Evolutionary conservation across 2,113 vertebrate genomes (phyloP).

Genomic region (Lathamus discolor): DNA sequence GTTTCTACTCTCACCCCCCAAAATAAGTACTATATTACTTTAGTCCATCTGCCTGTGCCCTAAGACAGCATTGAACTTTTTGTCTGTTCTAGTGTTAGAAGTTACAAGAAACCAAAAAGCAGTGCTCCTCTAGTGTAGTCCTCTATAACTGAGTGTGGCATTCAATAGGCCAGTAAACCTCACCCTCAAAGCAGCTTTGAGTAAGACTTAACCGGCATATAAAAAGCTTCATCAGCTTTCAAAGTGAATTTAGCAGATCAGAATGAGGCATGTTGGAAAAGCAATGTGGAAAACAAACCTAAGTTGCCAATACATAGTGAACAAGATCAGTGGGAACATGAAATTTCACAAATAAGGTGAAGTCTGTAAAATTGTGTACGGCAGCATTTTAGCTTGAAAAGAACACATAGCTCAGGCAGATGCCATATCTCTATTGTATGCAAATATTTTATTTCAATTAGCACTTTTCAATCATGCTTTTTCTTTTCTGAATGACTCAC

Average conservation of each 20-base stretch:
- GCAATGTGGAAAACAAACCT: neutral
- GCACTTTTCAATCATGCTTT: conserved; percentile 53
- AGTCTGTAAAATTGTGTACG: neutral
- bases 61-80: neutral
- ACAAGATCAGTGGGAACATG: neutral
- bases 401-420: neutral
- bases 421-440: conserved; percentile 27
- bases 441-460: conserved; percentile 62
- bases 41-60: neutral
- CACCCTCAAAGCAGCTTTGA: neutral
- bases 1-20: fast-evolving
- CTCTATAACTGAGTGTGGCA: fast-evolving
- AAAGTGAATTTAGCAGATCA: neutral
- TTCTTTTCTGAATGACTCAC: conserved; percentile 44
- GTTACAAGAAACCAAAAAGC: neutral
- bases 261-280: neutral
- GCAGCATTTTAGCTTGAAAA: neutral
- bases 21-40: neutral
- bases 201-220: neutral
- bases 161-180: neutral
- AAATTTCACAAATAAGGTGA: neutral
- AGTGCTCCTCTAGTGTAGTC: neutral
- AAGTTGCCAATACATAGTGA: neutral
- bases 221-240: neutral
- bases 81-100: neutral